Evolutionary conservation across 2,888 invertebrate genomes (phyloP).

Genomic region (Eupeodes luniger): DNA sequence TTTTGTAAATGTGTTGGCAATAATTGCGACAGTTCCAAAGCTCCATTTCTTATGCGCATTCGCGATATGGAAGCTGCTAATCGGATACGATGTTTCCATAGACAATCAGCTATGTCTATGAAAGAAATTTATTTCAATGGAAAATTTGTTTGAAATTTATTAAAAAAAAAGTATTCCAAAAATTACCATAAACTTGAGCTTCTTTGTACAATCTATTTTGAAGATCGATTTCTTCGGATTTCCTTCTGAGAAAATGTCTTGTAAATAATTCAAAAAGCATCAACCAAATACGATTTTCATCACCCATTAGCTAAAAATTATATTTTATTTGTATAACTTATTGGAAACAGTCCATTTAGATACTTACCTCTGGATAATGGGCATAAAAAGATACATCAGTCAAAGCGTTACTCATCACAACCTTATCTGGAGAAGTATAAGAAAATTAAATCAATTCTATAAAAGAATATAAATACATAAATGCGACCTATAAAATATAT

Average conservation of each 20-base stretch:
- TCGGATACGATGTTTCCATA: slow-evolving; percentile 88
- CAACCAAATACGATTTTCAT: slow-evolving; percentile 85
- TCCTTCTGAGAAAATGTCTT: slow-evolving; percentile 84
- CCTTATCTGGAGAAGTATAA: slow-evolving; percentile 83
- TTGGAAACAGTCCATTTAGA: not conserved
- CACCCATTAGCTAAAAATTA: slow-evolving; percentile 67
- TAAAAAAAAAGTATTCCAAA: not conserved
- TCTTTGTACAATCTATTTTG: slow-evolving; percentile 80
- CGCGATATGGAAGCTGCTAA: slow-evolving; percentile 91
- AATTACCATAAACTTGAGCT: slow-evolving; percentile 80
- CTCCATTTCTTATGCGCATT: slow-evolving; percentile 90
- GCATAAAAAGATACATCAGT: slow-evolving; percentile 84
- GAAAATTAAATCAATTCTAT: slow-evolving; percentile 33
- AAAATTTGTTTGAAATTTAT: not conserved
- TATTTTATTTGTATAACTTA: not conserved
- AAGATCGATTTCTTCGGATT: slow-evolving; percentile 79
- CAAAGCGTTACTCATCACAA: slow-evolving; percentile 84
- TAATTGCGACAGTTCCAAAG: slow-evolving; percentile 88
- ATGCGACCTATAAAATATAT: slow-evolving; percentile 8
- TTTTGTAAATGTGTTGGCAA: slow-evolving; percentile 90
- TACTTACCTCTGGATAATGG: slow-evolving; percentile 80
- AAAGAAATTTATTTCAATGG: too few species aligned
- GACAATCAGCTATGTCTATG: slow-evolving; percentile 86
- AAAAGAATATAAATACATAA: not conserved
- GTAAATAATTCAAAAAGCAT: slow-evolving; percentile 86